Conservation (phyloP, 2,113 vertebrate genomes). For the Ammospiza caudacuta region DNA sequence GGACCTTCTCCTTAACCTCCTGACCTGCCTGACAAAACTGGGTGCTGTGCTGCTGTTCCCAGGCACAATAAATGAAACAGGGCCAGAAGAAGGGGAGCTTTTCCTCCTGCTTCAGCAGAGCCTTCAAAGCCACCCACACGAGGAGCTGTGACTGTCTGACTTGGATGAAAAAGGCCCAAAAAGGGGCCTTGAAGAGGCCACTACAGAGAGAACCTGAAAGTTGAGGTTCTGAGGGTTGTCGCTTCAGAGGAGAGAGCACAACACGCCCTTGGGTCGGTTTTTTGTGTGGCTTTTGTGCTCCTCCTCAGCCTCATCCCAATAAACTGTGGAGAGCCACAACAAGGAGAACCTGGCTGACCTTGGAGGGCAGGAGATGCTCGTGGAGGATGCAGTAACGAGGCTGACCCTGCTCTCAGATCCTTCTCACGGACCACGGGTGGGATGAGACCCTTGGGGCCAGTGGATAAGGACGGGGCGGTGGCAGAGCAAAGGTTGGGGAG, state of each 20-base stretch:
- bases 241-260: neutral
- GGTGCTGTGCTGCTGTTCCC: constrained; percentile 13
- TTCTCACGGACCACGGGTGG: neutral
- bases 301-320: neutral
- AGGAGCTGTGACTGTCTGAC: neutral
- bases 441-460: fast-evolving
- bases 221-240: neutral
- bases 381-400: neutral
- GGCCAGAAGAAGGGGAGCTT: neutral
- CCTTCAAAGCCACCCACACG: neutral
- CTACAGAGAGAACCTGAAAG: constrained; percentile 37
- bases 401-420: neutral
- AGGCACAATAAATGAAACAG: constrained; percentile 7
- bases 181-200: constrained; percentile 43
- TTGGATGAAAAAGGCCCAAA: constrained; percentile 27
- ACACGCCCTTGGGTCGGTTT: neutral
- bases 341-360: constrained; percentile 37
- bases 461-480: neutral
- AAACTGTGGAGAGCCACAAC: neutral
- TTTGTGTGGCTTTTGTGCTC: neutral
- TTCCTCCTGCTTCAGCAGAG: neutral
- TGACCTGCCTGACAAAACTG: constrained; percentile 31
- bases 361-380: neutral
- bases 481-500: neutral
- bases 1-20: constrained; percentile 23